A percentile compares a stretch with the other conserved stretches of the same genome.
Conservation (phyloP, 2,888 invertebrate genomes). For the Caenorhabditis virilis region DNA sequence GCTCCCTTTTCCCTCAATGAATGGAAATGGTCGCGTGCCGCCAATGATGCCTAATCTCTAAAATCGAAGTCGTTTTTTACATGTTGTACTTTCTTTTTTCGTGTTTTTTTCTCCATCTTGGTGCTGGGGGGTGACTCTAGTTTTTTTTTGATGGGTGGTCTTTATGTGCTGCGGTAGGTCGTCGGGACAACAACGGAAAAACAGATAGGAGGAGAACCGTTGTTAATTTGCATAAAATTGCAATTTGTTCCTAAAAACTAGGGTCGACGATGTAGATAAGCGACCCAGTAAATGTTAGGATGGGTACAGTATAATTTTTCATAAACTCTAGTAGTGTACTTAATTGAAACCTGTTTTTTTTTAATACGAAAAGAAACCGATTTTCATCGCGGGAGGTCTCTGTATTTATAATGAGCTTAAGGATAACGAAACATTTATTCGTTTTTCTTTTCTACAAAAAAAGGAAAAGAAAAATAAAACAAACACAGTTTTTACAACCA, state of each 20-base stretch:
- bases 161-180: background rate
- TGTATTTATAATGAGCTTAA: slow-evolving; percentile 21
- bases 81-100: background rate
- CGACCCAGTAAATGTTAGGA: background rate
- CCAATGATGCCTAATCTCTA: background rate
- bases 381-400: slow-evolving; percentile 19
- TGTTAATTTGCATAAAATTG: background rate
- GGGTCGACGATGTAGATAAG: background rate
- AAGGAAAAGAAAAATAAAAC: slow-evolving; percentile 1
- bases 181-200: background rate
- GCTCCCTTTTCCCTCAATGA: no score
- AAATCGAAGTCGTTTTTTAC: slow-evolving; percentile 15
- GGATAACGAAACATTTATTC: background rate
- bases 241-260: background rate
- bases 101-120: slow-evolving; percentile 11
- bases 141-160: slow-evolving; percentile 6
- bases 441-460: slow-evolving; percentile 1
- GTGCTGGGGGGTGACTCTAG: slow-evolving; percentile 10
- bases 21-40: background rate
- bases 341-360: background rate
- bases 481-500: no score
- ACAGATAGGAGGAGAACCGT: background rate
- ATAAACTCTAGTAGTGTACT: background rate
- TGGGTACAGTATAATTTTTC: background rate
- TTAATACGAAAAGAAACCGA: slow-evolving; percentile 25